phyloP scores from a whole-genome alignment of 2,888 invertebrate genomes.

The Caenorhabditis drosophilae region DNA sequence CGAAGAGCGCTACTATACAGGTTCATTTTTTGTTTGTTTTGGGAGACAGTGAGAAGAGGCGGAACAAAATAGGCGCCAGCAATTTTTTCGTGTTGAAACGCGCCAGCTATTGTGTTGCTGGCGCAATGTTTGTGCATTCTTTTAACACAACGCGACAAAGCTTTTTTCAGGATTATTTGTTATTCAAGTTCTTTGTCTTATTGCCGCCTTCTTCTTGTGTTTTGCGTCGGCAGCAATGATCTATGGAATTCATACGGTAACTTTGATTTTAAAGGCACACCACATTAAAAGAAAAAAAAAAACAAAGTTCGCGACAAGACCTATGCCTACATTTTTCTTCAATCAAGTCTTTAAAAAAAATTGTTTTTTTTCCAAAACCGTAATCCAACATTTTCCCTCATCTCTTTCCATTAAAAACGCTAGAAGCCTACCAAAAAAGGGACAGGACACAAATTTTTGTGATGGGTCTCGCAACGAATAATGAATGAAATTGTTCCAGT shows the following conservation, averaged over 20 bases:
- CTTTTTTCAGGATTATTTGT: slow-evolving; percentile 66
- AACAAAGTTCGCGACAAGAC: no score
- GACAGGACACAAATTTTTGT: no score
- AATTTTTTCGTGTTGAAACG: no score
- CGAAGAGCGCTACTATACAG: slow-evolving; percentile 59
- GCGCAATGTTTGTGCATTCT: no score
- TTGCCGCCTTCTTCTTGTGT: slow-evolving; percentile 67
- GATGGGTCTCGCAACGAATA: neutral
- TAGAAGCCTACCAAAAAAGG: no score
- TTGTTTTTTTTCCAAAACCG: no score
- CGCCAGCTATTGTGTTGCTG: no score
- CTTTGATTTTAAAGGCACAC: neutral
- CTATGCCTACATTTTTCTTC: no score
- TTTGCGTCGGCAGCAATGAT: slow-evolving; percentile 66
- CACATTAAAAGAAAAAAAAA: slow-evolving; percentile 1
- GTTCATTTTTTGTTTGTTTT: slow-evolving; percentile 14
- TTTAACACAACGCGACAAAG: no score
- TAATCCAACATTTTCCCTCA: no score
- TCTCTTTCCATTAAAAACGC: no score
- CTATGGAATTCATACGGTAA: slow-evolving; percentile 66
- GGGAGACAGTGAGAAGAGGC: neutral
- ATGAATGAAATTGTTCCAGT: slow-evolving; percentile 34
- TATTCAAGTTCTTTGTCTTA: slow-evolving; percentile 67
- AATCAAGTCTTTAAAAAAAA: no score
- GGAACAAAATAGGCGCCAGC: neutral